Percentiles rank a stretch among this genome's conserved stretches.
Conservation (phyloP, 2,888 invertebrate genomes). For the Schrankia costaestrigalis region DNA sequence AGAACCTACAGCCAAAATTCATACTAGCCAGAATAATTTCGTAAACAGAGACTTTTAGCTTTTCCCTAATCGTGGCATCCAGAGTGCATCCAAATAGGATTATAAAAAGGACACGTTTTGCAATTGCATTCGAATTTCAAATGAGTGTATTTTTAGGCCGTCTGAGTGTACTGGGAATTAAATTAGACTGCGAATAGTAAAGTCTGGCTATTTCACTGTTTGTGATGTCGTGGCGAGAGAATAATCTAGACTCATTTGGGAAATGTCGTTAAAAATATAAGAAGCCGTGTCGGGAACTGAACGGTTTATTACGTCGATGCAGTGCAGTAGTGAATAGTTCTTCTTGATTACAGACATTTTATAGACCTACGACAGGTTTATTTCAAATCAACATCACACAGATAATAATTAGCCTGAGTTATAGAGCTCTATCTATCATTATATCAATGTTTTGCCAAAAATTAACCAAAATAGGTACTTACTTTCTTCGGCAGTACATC, state of each 20-base stretch:
- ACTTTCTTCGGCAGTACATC: too few relatives aligned
- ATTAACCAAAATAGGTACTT: not conserved
- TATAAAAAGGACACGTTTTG: constrained; percentile 63
- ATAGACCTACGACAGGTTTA: too few relatives aligned
- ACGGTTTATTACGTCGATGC: too few relatives aligned
- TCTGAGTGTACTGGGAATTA: constrained; percentile 67
- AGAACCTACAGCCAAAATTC: too few relatives aligned
- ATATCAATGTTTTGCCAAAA: too few relatives aligned
- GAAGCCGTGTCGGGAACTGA: too few relatives aligned
- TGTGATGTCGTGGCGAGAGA: constrained; percentile 34
- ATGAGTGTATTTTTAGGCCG: constrained; percentile 70
- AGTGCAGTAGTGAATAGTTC: too few relatives aligned
- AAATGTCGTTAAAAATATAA: constrained; percentile 15
- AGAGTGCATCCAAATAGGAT: constrained; percentile 63
- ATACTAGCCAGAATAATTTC: constrained; percentile 29
- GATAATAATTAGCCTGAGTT: too few relatives aligned
- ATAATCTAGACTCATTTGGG: constrained; percentile 20
- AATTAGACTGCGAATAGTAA: constrained; percentile 59
- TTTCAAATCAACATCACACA: too few relatives aligned
- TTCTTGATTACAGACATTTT: too few relatives aligned
- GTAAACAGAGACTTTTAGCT: constrained; percentile 39
- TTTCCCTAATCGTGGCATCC: constrained; percentile 38
- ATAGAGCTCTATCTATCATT: too few relatives aligned
- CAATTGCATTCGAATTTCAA: constrained; percentile 72
- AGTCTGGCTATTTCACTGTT: constrained; percentile 45